A percentile compares a stretch with the other conserved stretches of the same genome.
phyloP scores from a whole-genome alignment of 2,797 vertebrate genomes.

The Lerista edwardsae region DNA sequence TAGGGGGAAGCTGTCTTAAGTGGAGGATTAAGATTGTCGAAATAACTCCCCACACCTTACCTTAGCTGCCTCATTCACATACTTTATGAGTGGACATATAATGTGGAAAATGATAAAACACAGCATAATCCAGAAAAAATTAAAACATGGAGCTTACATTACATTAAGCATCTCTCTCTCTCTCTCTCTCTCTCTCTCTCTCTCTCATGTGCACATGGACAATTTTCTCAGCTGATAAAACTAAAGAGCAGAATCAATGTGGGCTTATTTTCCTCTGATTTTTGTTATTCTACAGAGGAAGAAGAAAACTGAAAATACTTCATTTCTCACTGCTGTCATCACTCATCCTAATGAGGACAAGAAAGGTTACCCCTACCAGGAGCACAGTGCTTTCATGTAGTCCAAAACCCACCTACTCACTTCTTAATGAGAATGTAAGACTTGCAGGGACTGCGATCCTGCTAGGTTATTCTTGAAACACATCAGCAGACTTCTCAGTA shows the following conservation, averaged over 20 bases:
- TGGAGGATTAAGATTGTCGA: background rate
- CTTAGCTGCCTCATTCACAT: conserved; percentile 30
- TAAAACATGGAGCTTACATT: conserved; percentile 51
- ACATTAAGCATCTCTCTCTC: conserved; percentile 28
- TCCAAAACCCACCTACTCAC: conserved; percentile 70
- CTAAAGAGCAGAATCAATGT: conserved; percentile 49
- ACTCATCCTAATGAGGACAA: conserved; percentile 72
- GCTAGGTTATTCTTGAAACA: conserved; percentile 67
- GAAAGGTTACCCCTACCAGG: conserved; percentile 71
- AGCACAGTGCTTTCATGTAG: conserved; percentile 68
- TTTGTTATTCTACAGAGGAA: conserved; percentile 64
- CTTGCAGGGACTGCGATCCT: conserved; percentile 62
- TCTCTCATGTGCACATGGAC: too few species aligned
- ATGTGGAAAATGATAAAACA: conserved; percentile 44
- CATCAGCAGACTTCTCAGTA: conserved; percentile 64
- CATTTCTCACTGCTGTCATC: conserved; percentile 70
- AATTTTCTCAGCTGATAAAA: conserved; percentile 65
- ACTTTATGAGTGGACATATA: conserved; percentile 13
- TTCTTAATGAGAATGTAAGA: conserved; percentile 72
- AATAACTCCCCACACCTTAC: background rate
- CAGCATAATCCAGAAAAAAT: conserved; percentile 44
- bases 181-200: too few species aligned
- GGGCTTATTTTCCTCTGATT: conserved; percentile 61
- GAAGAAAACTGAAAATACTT: conserved; percentile 67
- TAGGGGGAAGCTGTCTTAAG: background rate